Base-by-base conservation (phyloP, 1,140 invertebrate genomes). In the Drosophila baimaii region DNA sequence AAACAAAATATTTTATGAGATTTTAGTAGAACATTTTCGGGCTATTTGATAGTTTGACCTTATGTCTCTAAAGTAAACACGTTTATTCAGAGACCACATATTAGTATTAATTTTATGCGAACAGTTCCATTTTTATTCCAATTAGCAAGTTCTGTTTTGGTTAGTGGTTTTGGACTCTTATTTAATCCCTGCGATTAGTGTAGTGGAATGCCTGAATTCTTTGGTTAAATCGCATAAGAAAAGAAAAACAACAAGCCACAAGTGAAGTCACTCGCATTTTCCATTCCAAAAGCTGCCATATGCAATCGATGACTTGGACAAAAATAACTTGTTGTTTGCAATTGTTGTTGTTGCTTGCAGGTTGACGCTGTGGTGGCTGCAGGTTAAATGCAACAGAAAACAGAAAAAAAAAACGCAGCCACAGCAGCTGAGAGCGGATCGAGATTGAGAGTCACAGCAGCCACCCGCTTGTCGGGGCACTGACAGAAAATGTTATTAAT, bases 281-380 rank as follows among this genome's bases (percentile, higher is more conserved):
- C 46, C 43, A 39, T 25, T 73, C 33, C 44, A 51, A 58, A 59
- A 59, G 54, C 49, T 59, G 44, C 41, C 62, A 49, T 35, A 54
- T 76, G 76, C 81, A 84, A 83, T 83, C 80, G 71, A 84, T 83
- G 74, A 75, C 59, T 81, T 64, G 57, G 61, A 61, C 55, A 72
- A 79, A 61, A 70, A 79, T 57, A 75, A 62, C 69, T 72, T 71
- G 69, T 59, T 69, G 62, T 8, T 66, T 43, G 64, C 43, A 35
- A 68, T 68, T 68, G 65, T 43, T 39, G 47, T 54, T 68, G 31
- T 52, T 61, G 29, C 21, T 56, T 59, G 49, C 49, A 52, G 49
- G 58, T 43, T 41, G 49, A 0, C 33, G 61, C 7, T 35, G 6
- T 17, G 17, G 15, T 47, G 46, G 44, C 21, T 37, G 51, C 65